phyloP scores from a whole-genome alignment of 1,140 invertebrate genomes.

The Leptinotarsa undecemlineata region DNA sequence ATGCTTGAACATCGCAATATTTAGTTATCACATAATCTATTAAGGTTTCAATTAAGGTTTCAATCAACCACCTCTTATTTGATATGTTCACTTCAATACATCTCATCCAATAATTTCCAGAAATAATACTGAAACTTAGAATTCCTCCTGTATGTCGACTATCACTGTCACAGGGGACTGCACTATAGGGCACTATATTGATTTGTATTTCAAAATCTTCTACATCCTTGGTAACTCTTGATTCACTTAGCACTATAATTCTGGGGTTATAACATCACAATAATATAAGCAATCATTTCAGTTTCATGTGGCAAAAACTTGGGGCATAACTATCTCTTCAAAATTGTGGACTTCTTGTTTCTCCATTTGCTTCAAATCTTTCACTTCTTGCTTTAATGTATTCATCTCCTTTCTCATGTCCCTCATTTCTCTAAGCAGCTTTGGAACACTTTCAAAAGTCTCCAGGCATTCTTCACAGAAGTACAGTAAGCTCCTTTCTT shows the following conservation, averaged over 20 bases:
- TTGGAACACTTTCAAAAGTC: slow-evolving; percentile 7
- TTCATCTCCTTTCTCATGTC: slow-evolving; percentile 11
- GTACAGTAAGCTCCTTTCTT: slow-evolving; percentile 16
- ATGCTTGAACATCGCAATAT: no score
- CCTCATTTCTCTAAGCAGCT: slow-evolving; percentile 4
- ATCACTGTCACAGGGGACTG: slow-evolving; percentile 17
- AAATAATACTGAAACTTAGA: slow-evolving; percentile 13
- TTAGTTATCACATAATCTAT: no score
- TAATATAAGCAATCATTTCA: no score
- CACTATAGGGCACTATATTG: slow-evolving; percentile 11
- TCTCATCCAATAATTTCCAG: slow-evolving; percentile 18
- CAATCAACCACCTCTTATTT: slow-evolving; percentile 16
- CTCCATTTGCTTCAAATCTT: slow-evolving; percentile 2
- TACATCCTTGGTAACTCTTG: not conserved
- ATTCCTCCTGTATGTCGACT: slow-evolving; percentile 2
- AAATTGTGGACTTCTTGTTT: slow-evolving; percentile 13
- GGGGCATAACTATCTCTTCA: slow-evolving; percentile 15
- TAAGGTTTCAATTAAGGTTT: not conserved
- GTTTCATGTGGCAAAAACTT: no score
- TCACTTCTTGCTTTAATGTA: slow-evolving; percentile 11
- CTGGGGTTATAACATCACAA: no score
- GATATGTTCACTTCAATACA: slow-evolving; percentile 7
- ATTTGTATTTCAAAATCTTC: slow-evolving; percentile 13
- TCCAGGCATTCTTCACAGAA: slow-evolving; percentile 12
- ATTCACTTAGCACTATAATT: no score